Evolutionary conservation across 1,140 invertebrate species (phyloP).

Genomic region (Harpegnathos saltator): DNA sequence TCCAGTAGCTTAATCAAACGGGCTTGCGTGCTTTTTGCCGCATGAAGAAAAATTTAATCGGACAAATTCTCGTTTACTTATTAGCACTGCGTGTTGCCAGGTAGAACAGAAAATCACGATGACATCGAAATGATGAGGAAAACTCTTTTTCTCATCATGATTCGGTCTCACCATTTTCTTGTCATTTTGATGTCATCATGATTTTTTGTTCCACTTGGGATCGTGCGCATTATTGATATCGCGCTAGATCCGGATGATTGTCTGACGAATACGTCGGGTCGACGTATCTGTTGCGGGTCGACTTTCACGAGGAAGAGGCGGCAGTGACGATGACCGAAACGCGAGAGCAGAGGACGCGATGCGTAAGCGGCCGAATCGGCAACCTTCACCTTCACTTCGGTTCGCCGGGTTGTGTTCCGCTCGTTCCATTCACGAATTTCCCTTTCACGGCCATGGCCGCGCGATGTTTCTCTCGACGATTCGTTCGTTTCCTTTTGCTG

Average conservation of each 20-base stretch:
- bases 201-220: no score
- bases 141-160: no score
- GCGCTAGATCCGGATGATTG: no score
- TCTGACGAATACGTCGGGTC: slow-evolving; percentile 1
- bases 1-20: no score
- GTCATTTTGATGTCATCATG: no score
- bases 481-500: not conserved
- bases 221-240: no score
- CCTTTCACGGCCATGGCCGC: slow-evolving; percentile 84
- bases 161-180: no score
- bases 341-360: slow-evolving; percentile 54
- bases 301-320: slow-evolving; percentile 6
- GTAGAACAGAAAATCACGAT: no score
- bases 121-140: no score
- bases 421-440: slow-evolving; percentile 84
- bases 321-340: slow-evolving; percentile 37
- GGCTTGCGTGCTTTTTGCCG: no score
- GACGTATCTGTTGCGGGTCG: not conserved
- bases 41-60: not conserved
- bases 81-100: no score
- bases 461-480: slow-evolving; percentile 34
- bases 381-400: slow-evolving; percentile 77
- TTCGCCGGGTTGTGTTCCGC: slow-evolving; percentile 73
- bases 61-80: not conserved
- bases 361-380: slow-evolving; percentile 72